Evolutionary conservation across 2,888 invertebrate species (phyloP).

Genomic region (Drosophila barbarae): DNA sequence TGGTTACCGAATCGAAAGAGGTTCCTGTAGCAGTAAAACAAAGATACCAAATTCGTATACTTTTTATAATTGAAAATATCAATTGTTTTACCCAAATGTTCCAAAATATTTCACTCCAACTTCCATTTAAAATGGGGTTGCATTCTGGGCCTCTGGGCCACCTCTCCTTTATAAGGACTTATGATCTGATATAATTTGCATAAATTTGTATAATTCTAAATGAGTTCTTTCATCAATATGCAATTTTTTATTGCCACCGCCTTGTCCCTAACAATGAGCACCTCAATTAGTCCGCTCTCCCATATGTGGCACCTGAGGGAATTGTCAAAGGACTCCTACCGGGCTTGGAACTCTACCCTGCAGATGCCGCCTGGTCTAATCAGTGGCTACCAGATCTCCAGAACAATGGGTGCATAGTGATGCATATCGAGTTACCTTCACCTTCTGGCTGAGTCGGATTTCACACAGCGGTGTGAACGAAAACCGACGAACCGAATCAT

Average conservation of each 20-base stretch:
- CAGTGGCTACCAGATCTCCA: conserved; percentile 32
- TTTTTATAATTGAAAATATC: no score
- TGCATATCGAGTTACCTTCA: conserved; percentile 42
- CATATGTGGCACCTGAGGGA: conserved; percentile 11
- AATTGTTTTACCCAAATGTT: neutral
- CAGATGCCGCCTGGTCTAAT: conserved; percentile 23
- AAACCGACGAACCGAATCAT: conserved; percentile 21
- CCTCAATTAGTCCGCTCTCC: conserved; percentile 27
- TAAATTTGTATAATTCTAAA: conserved; percentile 7
- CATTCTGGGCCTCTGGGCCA: neutral
- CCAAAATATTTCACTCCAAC: neutral
- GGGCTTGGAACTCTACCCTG: neutral
- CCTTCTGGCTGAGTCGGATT: conserved; percentile 24
- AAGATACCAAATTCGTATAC: neutral
- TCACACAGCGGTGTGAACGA: conserved; percentile 32
- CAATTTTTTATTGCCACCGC: conserved; percentile 4
- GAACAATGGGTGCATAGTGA: conserved; percentile 33
- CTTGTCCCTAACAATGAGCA: neutral
- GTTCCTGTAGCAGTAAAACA: neutral
- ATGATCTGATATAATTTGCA: conserved; percentile 9
- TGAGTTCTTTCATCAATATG: conserved; percentile 11
- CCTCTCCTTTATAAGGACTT: neutral
- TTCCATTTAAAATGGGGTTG: neutral
- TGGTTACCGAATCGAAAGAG: neutral
- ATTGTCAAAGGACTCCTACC: conserved; percentile 2